Evolutionary conservation across 1,140 invertebrate genomes (phyloP).

Genomic region (Caenorhabditis tropicalis): DNA sequence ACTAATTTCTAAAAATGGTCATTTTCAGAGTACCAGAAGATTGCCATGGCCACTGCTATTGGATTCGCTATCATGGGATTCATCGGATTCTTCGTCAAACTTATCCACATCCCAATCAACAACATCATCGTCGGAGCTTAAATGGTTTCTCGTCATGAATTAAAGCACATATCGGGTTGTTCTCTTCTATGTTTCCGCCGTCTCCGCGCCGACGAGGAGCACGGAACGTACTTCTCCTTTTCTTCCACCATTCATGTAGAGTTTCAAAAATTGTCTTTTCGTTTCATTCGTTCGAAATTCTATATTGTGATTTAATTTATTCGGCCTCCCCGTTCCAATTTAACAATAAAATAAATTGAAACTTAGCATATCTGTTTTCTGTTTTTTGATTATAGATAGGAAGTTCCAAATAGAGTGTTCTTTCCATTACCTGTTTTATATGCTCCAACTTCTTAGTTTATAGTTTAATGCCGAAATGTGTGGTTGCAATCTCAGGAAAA

Average conservation of each 20-base stretch:
- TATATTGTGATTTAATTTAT: conserved; percentile 39
- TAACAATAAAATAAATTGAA: neutral
- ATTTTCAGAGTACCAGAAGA: conserved; percentile 96
- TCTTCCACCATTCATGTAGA: conserved; percentile 24
- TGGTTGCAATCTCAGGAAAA: conserved; percentile 46
- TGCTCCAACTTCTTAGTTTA: too few species aligned
- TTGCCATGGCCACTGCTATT: conserved; percentile 97
- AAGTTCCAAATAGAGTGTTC: neutral
- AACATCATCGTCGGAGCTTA: conserved; percentile 88
- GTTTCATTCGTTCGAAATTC: conserved; percentile 2
- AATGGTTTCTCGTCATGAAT: neutral
- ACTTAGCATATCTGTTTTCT: neutral
- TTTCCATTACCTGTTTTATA: neutral
- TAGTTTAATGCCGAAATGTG: neutral
- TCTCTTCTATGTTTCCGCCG: conserved; percentile 40
- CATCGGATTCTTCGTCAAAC: conserved; percentile 99
- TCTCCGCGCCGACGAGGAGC: conserved; percentile 21
- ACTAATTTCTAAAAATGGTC: conserved; percentile 36
- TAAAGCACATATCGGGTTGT: conserved; percentile 27
- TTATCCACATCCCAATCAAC: conserved; percentile 99
- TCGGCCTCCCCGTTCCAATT: neutral
- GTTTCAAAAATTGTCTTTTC: neutral
- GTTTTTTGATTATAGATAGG: neutral
- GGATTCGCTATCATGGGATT: conserved; percentile 99
- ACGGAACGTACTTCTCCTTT: conserved; percentile 28